Evolutionary conservation across 2,113 vertebrate species (phyloP), one percentile per base, ranked within the genome.

Genomic region (Naja naja): DNA sequence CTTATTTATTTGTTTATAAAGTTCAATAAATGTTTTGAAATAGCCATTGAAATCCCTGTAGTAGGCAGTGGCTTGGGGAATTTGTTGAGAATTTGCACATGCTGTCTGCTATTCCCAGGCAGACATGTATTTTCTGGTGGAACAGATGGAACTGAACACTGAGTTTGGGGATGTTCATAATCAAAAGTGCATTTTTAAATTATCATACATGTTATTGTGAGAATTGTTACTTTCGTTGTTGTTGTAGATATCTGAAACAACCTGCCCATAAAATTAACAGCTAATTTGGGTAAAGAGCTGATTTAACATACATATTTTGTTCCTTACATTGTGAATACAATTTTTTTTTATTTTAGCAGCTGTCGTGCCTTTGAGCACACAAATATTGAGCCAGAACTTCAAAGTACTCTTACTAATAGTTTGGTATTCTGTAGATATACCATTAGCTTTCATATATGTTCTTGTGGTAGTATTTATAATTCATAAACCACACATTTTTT

Each of bases 101-200:
- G 91, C 94, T 97, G 94, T 94, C 94, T 95, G 87, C 95, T 93
- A 94, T 90, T 95, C 92, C 96, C 93, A 93, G 85, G 56, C 45
- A 94, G 91, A 94, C 93, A 89, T 97, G 94, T 94, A 92, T 96
- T 85, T 94, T 94, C 96, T 93, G 95, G 97, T 95, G 92, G 94
- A 97, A 95, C 69, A 58, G 91, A 96, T 93, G 47, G 91, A 69
- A 94, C 60, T 95, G 93, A 88, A 81, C 81, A 86, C 96, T 97
- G 94, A 93, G 92, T 93, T 95, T 97, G 90, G 95, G 87, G 96
- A 89, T 94, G 90, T 95, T 94, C 96, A 91, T 96, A 97, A 96
- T 97, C 95, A 97, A 95, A 97, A 95, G 86, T 95, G 16, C 93
- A 89, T 96, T 96, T 96, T 93, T 90, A 96, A 97, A 93, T 95